Conservation (phyloP, 2,113 vertebrate species). For the Hirundichthys speculiger region DNA sequence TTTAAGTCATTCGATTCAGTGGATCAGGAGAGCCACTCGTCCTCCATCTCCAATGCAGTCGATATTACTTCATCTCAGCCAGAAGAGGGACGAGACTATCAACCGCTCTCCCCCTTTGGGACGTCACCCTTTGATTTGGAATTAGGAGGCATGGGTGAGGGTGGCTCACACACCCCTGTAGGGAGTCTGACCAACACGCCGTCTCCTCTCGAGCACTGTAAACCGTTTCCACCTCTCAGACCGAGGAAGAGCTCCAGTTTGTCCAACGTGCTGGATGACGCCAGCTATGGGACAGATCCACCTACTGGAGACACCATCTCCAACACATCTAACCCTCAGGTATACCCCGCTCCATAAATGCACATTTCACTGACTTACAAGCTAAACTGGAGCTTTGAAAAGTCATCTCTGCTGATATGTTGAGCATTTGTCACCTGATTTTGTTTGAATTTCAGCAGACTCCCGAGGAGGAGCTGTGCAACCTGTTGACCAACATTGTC, state of each 20-base stretch:
- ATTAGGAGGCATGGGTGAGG: conserved; percentile 61
- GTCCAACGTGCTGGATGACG: conserved; percentile 93
- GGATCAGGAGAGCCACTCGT: conserved; percentile 84
- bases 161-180: conserved; percentile 72
- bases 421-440: not conserved
- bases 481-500: conserved; percentile 94
- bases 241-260: conserved; percentile 94
- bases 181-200: conserved; percentile 88
- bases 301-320: conserved; percentile 88
- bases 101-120: conserved; percentile 88
- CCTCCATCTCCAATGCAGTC: conserved; percentile 80
- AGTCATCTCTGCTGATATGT: too few relatives aligned
- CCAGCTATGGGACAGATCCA: conserved; percentile 87
- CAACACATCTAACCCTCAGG: conserved; percentile 95
- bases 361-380: not conserved
- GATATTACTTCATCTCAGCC: conserved; percentile 65
- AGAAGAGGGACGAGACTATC: conserved; percentile 78
- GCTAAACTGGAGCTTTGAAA: too few relatives aligned
- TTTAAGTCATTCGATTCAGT: conserved; percentile 89
- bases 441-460: conserved; percentile 82
- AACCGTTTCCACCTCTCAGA: conserved; percentile 81
- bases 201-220: conserved; percentile 86
- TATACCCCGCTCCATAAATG: conserved; percentile 46
- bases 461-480: conserved; percentile 95
- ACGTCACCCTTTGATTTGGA: conserved; percentile 88